These are phyloP conservation scores for Leucopsar rothschildi DNA, from an alignment of 2,113 vertebrate genomes.

Conservation along the genomic window DNA sequence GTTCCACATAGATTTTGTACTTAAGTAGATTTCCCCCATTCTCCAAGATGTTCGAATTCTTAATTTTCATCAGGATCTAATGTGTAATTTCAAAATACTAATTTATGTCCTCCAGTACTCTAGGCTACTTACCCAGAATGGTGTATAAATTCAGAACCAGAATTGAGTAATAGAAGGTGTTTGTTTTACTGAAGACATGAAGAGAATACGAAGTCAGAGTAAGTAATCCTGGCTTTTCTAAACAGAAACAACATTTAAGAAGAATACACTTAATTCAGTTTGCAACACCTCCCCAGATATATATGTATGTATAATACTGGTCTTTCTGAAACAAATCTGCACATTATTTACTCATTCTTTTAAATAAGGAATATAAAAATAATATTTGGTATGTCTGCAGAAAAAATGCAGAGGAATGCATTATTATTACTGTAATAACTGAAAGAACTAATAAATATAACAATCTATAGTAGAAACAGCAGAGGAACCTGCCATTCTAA, in stretches of 20 bases:
- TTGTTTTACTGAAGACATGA: constrained; percentile 85
- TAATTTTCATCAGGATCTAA: not conserved
- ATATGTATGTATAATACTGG: not conserved
- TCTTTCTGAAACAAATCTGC: not conserved
- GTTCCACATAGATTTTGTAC: not conserved
- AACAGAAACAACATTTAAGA: constrained; percentile 36
- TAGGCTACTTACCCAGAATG: constrained; percentile 81
- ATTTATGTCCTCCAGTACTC: not conserved
- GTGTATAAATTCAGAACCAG: constrained; percentile 89
- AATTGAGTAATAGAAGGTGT: constrained; percentile 84
- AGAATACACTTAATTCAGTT: not conserved
- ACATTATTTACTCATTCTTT: not conserved
- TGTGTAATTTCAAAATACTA: not conserved
- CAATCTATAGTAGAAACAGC: not conserved
- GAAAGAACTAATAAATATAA: not conserved
- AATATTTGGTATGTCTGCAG: not conserved
- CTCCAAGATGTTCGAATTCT: not conserved
- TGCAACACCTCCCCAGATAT: not conserved
- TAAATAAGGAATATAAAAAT: not conserved
- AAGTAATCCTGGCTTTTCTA: constrained; percentile 72
- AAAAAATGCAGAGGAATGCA: not conserved
- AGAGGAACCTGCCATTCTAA: not conserved
- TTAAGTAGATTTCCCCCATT: not conserved
- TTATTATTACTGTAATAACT: not conserved
- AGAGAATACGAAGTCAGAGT: constrained; percentile 78